Evolutionary conservation across 2,888 invertebrate genomes (phyloP).

Genomic region (Aethes cnicana): DNA sequence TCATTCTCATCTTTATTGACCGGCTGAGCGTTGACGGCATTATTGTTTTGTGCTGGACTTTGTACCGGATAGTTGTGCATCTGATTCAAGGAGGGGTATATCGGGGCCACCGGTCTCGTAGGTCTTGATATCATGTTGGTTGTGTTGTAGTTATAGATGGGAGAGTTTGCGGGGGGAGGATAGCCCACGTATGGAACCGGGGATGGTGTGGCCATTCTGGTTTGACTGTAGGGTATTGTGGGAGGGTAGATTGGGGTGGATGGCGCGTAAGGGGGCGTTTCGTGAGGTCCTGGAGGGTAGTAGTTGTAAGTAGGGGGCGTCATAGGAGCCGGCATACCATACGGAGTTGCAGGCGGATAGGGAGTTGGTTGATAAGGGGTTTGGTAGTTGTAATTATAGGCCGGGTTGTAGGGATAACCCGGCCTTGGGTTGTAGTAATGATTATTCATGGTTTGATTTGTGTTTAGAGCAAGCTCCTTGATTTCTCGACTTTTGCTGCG

Average conservation of each 20-base stretch:
- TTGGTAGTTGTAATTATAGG: constrained; percentile 56
- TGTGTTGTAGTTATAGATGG: constrained; percentile 64
- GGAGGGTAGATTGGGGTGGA: constrained; percentile 55
- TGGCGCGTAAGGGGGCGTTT: constrained; percentile 48
- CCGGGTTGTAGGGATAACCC: constrained; percentile 56
- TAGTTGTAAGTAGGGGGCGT: constrained; percentile 49
- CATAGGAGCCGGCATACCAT: constrained; percentile 63
- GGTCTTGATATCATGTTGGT: constrained; percentile 72
- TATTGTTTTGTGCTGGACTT: constrained; percentile 35
- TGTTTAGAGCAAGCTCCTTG: constrained; percentile 60
- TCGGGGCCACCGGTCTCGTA: constrained; percentile 48
- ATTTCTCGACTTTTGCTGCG: constrained; percentile 70
- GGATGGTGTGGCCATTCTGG: constrained; percentile 63
- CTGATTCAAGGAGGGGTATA: constrained; percentile 65
- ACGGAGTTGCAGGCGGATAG: constrained; percentile 57
- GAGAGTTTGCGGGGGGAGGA: constrained; percentile 39
- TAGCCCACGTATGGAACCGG: constrained; percentile 60
- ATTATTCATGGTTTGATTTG: constrained; percentile 66
- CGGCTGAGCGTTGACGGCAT: constrained; percentile 51
- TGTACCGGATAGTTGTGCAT: constrained; percentile 55
- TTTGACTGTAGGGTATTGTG: constrained; percentile 64
- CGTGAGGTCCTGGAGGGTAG: constrained; percentile 46
- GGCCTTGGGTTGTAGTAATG: constrained; percentile 65
- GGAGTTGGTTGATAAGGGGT: constrained; percentile 52
- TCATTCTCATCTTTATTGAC: constrained; percentile 52